These are phyloP conservation scores for Gonocerus acuteangulatus DNA, from an alignment of 2,888 invertebrate species.

Conservation along the genomic window DNA sequence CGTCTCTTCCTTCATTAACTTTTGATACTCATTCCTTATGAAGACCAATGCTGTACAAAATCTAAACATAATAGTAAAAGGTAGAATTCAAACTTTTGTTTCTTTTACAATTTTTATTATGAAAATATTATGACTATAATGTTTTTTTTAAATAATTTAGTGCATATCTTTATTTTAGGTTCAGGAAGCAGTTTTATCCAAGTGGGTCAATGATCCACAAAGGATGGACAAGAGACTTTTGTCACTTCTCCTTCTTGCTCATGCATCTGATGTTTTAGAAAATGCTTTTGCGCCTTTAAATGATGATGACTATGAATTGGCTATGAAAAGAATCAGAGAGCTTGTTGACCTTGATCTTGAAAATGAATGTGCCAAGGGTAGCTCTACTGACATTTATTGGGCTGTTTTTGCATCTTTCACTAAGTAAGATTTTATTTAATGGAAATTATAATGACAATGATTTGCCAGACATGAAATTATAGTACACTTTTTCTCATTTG, in stretches of 20 bases:
- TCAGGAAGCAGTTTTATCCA: conserved; percentile 91
- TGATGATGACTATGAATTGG: conserved; percentile 95
- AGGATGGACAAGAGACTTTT: conserved; percentile 93
- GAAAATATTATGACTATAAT: too few relatives aligned
- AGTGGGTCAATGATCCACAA: conserved; percentile 95
- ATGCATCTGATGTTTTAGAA: conserved; percentile 97
- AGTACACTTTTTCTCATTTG: too few relatives aligned
- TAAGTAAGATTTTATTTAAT: conserved; percentile 81
- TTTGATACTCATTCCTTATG: too few relatives aligned
- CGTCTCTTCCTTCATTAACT: too few relatives aligned
- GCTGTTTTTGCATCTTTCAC: conserved; percentile 97
- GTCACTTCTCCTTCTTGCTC: conserved; percentile 88
- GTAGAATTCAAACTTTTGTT: too few relatives aligned
- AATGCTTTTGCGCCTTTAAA: conserved; percentile 97
- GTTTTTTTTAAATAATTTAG: too few relatives aligned
- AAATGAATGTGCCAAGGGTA: conserved; percentile 77
- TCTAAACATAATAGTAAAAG: too few relatives aligned
- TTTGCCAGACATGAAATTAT: too few relatives aligned
- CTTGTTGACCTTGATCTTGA: conserved; percentile 95
- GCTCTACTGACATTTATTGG: conserved; percentile 93
- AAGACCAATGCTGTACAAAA: too few relatives aligned
- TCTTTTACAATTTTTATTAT: too few relatives aligned
- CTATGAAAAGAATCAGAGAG: conserved; percentile 93
- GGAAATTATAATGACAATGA: too few relatives aligned
- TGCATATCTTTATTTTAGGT: conserved; percentile 54